Base-by-base conservation (phyloP, 2,888 invertebrate species). In the Philereme vetulata region DNA sequence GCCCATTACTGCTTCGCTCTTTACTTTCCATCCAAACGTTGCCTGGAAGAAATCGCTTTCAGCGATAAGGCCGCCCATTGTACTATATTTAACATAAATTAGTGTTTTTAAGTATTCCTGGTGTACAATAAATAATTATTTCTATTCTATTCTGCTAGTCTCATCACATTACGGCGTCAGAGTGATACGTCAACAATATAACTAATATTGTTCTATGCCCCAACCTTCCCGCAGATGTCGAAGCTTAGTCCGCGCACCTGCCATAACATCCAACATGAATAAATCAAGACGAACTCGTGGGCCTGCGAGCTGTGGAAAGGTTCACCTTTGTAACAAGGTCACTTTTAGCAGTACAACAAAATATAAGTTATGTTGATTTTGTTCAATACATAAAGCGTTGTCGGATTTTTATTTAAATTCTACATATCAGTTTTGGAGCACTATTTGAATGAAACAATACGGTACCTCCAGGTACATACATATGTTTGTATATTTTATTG, bases 221-320 rank as follows among this genome's bases (percentile, higher is more conserved):
- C n/a, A 4, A 7, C 35, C 46, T 54, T 47, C 71, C 65, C 61
- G 56, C 76, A 71, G 71, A 75, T 76, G 74, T 76, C 74, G 75
- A 75, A 74, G 74, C 76, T 75, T 73, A 75, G 68, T 74, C 66
- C 61, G 71, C 72, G 58, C 79, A 78, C 77, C 80, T 79, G 80
- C 60, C 76, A 71, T 74, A 74, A 72, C 75, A 76, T 74, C 68
- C 74, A 68, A 67, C 56, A 76, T 80, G 77, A 81, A 81, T 81
- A 81, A 81, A 81, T 81, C 77, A 80, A 73, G 68, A 45, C 54
- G 52, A 64, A 42, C 55, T 66, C 63, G 60, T 56, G 64, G 66
- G 71, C 68, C 65, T 51, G 59, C 2, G 21, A 21, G 21, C 58
- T 48, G 51, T 56, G 10, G 49, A 56, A 63, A 63, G 56, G 54